Base-by-base conservation (phyloP, 2,113 vertebrate species). In the Centropus bengalensis region DNA sequence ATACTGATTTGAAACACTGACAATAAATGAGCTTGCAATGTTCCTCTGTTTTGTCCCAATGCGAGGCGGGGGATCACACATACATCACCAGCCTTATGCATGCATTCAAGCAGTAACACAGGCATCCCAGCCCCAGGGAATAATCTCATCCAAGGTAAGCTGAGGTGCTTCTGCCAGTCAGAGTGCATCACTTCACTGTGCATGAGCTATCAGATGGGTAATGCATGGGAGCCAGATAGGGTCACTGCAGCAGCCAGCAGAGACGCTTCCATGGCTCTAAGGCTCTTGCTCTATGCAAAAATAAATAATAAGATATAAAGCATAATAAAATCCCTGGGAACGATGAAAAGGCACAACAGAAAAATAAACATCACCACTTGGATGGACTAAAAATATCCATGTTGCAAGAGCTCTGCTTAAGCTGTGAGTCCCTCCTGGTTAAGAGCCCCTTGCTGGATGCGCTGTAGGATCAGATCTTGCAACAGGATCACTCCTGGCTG, bases 1-100 rank as follows among this genome's bases (percentile, higher is more conserved):
- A 98, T 97, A 97, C 97, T 42, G 91, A 94, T 97, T 96, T 98
- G 96, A 98, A 98, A 97, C 95, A 86, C 88, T 93, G 78, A 89
- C 54, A 88, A 85, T 38, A 96, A 94, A 93, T 8, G 42, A 93
- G 79, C 96, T 86, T 97, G 91, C 96, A 85, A 22, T 95, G 88
- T 97, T 93, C 97, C 95, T 95, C 82, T 88, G 59, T 94, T 96
- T 73, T 18, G 15, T 45, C 56, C 76, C 13, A 0, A 7, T 10
- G 24, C 6, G 47, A 47, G 5, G 26, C 32, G 70, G 58, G 58
- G 47, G 18, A 36, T 21, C 18, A 3, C 11, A 63, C 32, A 12
- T 1, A 5, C 52, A 22, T 12, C 17, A 2, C 22, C 47, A 71
- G 4, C 44, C 6, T 33, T 44, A 5, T 1, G 10, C 20, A 6